Percentiles rank a stretch among this genome's conserved stretches.
Evolutionary conservation across 2,888 invertebrate species (phyloP).

Genomic region (Anoncus sp.): DNA sequence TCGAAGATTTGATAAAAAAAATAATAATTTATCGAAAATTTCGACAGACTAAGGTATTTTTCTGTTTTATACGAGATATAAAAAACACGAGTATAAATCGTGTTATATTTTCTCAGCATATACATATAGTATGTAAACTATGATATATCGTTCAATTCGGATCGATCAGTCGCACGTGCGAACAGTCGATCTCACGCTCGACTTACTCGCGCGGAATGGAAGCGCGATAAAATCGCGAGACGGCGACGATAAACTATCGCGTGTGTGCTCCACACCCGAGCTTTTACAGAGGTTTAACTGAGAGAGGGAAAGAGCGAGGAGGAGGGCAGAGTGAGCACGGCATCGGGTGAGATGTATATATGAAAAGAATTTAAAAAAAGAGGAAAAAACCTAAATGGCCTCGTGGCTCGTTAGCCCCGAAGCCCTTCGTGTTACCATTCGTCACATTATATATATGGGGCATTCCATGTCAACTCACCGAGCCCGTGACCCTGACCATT

Average conservation of each 20-base stretch:
- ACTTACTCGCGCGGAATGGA: slow-evolving; percentile 46
- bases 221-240: slow-evolving; percentile 61
- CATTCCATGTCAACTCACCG: no score
- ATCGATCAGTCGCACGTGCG: slow-evolving; percentile 55
- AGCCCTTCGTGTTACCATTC: slow-evolving; percentile 43
- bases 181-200: slow-evolving; percentile 55
- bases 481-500: no score
- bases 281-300: slow-evolving; percentile 44
- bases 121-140: neutral
- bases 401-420: slow-evolving; percentile 53
- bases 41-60: no score
- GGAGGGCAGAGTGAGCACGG: neutral
- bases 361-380: slow-evolving; percentile 18
- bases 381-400: slow-evolving; percentile 27
- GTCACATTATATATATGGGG: neutral
- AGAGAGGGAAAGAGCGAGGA: neutral
- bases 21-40: no score
- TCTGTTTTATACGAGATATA: no score
- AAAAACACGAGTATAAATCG: neutral
- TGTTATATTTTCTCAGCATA: neutral
- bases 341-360: slow-evolving; percentile 15
- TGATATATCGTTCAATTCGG: slow-evolving; percentile 34
- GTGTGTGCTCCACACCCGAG: slow-evolving; percentile 33
- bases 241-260: slow-evolving; percentile 61
- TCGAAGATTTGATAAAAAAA: no score